Base-by-base conservation (phyloP, 2,888 invertebrate genomes). In the Sericinus montela region DNA sequence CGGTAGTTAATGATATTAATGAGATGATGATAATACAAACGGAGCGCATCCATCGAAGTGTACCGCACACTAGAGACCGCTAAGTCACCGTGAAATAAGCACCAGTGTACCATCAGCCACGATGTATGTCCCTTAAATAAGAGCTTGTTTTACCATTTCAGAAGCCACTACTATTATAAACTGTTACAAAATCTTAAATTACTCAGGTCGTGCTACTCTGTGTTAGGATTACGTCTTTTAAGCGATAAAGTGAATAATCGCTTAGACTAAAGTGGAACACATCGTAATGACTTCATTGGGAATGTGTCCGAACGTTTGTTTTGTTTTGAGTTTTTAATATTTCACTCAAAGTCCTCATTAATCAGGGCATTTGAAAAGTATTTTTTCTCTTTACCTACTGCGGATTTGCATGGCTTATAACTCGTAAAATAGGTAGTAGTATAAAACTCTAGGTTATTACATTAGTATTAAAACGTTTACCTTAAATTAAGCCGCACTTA, bases 11-110 rank as follows among this genome's bases (percentile, higher is more conserved):
- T 23, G 15, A 32, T 39, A 38, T 38, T 45, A 45, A 39, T 34
- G 39, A 39, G 39, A 45, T 45, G 45, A 38, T 39, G 45, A 45
- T 38, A 45, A 39, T 23, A 32, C 45, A 14, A 25, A 34, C 45
- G 23, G n/a, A 6, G 11, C 11, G 11, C 11, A 32, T n/a, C n/a
- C n/a, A n/a, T n/a, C n/a, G n/a, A n/a, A n/a, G n/a, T n/a, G n/a
- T n/a, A n/a, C n/a, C n/a, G n/a, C n/a, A n/a, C n/a, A n/a, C n/a
- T n/a, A n/a, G 25, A 25, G 25, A 15, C 34, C 23, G 45, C 23
- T 45, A 45, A 45, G 45, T 15, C 45, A 45, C 75, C 80, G 76
- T 84, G 84, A 83, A 86, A 84, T 82, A 80, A 80, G 75, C 69
- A 65, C 65, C 63, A 62, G 66, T 62, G 63, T 6, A 75, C 72